Percentiles rank a stretch among this genome's conserved stretches.
Conservation (phyloP, 2,888 invertebrate genomes). For the Hylaea fasciaria region DNA sequence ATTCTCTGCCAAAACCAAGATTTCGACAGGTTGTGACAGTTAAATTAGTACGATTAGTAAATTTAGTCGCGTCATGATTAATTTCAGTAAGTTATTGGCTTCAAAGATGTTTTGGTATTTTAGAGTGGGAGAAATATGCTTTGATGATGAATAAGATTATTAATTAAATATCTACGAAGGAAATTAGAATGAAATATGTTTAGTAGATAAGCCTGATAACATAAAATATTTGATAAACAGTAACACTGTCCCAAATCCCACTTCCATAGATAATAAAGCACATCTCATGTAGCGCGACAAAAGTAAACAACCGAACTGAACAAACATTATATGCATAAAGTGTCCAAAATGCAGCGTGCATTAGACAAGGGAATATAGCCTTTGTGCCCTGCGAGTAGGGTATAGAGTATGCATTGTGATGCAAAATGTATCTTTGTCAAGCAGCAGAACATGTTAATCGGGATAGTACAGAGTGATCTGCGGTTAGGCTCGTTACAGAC, state of each 20-base stretch:
- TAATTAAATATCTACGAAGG: neutral
- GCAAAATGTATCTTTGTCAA: slow-evolving; percentile 48
- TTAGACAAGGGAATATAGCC: slow-evolving; percentile 4
- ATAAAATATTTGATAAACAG: neutral
- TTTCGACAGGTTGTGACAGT: slow-evolving; percentile 20
- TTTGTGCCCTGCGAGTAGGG: slow-evolving; percentile 6
- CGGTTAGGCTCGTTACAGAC: slow-evolving; percentile 51
- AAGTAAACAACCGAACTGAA: slow-evolving; percentile 22
- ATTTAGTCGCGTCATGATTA: slow-evolving; percentile 12
- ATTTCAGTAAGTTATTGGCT: slow-evolving; percentile 12
- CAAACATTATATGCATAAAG: slow-evolving; percentile 28
- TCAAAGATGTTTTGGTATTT: slow-evolving; percentile 8
- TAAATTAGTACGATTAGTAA: slow-evolving; percentile 22
- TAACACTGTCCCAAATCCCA: slow-evolving; percentile 10
- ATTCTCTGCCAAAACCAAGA: slow-evolving; percentile 24
- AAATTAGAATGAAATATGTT: neutral
- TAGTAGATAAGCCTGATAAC: too few species aligned
- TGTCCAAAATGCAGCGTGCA: slow-evolving; percentile 11
- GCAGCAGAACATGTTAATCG: slow-evolving; percentile 66
- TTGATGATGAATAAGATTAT: slow-evolving; percentile 7
- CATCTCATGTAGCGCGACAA: slow-evolving; percentile 3
- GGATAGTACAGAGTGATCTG: slow-evolving; percentile 66
- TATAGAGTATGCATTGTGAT: slow-evolving; percentile 4
- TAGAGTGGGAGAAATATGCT: slow-evolving; percentile 8
- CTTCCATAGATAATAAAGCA: slow-evolving; percentile 18